Conservation (phyloP, 2,888 invertebrate genomes). For the Abscondita cerata region DNA sequence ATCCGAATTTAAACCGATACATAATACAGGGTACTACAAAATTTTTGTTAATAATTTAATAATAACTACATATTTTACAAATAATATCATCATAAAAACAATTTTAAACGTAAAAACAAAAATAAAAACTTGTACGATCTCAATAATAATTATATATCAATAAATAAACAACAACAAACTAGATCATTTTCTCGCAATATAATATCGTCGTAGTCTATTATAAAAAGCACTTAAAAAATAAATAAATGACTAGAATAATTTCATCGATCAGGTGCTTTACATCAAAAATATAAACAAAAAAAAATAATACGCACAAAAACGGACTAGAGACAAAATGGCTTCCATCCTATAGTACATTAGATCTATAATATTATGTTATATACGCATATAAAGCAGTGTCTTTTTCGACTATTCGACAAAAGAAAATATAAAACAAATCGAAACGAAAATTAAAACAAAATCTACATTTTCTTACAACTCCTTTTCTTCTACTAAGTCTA, state of each 20-base stretch:
- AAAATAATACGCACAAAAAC: constrained; percentile 22
- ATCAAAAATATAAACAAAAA: constrained; percentile 10
- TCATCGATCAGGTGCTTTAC: no score
- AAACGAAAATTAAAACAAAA: not conserved
- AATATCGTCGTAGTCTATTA: constrained; percentile 16
- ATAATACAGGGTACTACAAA: no score
- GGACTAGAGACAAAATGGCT: constrained; percentile 28
- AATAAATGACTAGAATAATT: constrained; percentile 30
- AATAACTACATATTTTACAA: constrained; percentile 48
- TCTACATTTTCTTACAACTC: no score
- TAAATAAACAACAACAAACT: constrained; percentile 30
- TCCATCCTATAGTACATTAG: constrained; percentile 7
- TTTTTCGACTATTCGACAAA: constrained; percentile 17
- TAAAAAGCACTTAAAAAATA: constrained; percentile 27
- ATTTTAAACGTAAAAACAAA: constrained; percentile 45
- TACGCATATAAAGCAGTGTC: constrained; percentile 27
- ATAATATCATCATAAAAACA: constrained; percentile 50
- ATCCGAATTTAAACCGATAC: no score
- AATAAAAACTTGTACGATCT: constrained; percentile 47
- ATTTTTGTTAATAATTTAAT: constrained; percentile 28
- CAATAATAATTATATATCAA: no score
- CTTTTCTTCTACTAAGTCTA: constrained; percentile 11
- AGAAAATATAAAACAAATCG: no score
- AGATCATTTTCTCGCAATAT: constrained; percentile 25
- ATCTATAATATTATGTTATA: constrained; percentile 21